Conservation (phyloP, 2,888 invertebrate species). For the Halocaridina rubra region DNA sequence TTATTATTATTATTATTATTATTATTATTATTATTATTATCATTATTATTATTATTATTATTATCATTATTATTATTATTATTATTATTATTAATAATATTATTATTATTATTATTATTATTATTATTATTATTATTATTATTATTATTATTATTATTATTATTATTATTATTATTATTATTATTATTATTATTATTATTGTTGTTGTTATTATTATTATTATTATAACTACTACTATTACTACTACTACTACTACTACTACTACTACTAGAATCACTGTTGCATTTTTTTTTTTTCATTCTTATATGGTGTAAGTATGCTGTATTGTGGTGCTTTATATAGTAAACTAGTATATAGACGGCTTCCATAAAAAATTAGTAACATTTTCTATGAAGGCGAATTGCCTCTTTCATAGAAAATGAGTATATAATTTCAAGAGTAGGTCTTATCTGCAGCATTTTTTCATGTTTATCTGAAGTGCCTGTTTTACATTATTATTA, state of each 20-base stretch:
- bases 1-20: background rate
- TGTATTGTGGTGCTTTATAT: no score
- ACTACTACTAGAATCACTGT: background rate
- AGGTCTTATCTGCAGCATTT: no score
- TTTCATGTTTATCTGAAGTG: no score
- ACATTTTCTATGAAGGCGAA: no score
- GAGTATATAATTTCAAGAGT: no score
- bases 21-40: background rate
- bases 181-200: background rate
- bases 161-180: background rate
- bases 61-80: no score
- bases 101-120: background rate
- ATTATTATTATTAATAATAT: background rate
- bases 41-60: background rate
- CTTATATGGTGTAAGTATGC: no score
- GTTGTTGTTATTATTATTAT: background rate
- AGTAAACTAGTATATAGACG: no score
- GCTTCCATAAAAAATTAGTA: no score
- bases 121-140: background rate
- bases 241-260: constrained; percentile 1
- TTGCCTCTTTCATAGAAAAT: no score
- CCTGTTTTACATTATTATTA: no score
- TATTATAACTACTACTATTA: background rate
- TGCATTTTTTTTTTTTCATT: background rate
- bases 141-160: background rate